phyloP scores from a whole-genome alignment of 2,113 vertebrate species.

The Acanthisitta chloris region DNA sequence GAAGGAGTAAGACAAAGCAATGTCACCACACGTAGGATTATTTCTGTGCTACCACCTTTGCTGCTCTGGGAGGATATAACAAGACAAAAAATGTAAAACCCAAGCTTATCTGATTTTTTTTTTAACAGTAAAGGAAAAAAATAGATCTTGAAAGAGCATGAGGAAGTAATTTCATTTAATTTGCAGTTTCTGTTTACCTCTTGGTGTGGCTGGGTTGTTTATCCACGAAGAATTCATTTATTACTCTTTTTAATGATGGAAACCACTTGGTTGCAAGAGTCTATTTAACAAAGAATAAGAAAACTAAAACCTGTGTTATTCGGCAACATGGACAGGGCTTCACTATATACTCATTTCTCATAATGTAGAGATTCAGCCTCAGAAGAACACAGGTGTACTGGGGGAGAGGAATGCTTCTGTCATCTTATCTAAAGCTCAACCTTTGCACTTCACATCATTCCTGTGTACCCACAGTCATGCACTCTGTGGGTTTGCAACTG shows the following conservation, averaged over 20 bases:
- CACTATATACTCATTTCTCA: neutral
- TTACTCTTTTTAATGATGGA: neutral
- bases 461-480: accelerated
- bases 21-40: accelerated
- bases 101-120: neutral
- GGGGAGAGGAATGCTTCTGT: neutral
- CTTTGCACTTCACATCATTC: neutral
- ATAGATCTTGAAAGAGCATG: neutral
- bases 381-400: neutral
- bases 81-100: neutral
- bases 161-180: neutral
- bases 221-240: neutral
- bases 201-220: neutral
- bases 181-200: neutral
- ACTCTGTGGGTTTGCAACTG: neutral
- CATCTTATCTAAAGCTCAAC: neutral
- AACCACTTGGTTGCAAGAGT: neutral
- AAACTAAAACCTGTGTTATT: neutral
- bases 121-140: neutral
- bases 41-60: neutral
- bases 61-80: neutral
- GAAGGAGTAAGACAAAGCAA: neutral
- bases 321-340: neutral
- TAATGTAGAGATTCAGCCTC: neutral
- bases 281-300: neutral